Base-by-base conservation (phyloP, 2,888 invertebrate genomes). In the Synergus gifuensis region DNA sequence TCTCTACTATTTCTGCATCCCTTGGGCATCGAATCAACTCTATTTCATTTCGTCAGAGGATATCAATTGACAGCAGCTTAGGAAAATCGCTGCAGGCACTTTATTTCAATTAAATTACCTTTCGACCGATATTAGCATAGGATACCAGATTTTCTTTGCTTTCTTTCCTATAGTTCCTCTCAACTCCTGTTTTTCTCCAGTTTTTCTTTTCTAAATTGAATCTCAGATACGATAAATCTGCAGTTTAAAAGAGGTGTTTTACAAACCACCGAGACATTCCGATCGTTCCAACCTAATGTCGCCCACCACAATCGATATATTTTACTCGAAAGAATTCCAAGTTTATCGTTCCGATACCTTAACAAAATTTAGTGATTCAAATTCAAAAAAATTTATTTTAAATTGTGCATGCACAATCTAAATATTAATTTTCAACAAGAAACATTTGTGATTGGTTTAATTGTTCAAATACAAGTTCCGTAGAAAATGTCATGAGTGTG, bases 81-180 rank as follows among this genome's bases (percentile, higher is more conserved):
- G 81, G 85, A 82, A 84, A 87, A 88, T 87, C 85, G 86, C 88
- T 86, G 83, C 81, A 67, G 84, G 89, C 86, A 83, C 81, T 86
- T 86, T 80, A 83, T 86, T 88, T 87, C 87, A 87, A 89, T 89
- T 88, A 88, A 88, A 88, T 88, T 87, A 87, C 84, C 81, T 81
- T 76, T 77, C 79, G 54, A 76, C 66, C 69, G 85, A 81, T 82
- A 84, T 84, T 83, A 85, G 76, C 66, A 66, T 63, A 62, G 77
- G 58, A 78, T 22, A 60, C 63, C 76, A 63, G 16, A 76, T 80
- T 60, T 73, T 76, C 67, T 78, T 60, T 49, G 16, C 22, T 18
- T 67, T 62, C 49, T 18, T 42, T 12, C 60, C 58, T 58, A 44
- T 58, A 28, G 49, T 58, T 40, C 42, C 63, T 28, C 36, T 16